These are phyloP conservation scores for Stegodyphus dumicola DNA, from an alignment of 1,140 invertebrate species.

Conservation along the genomic window DNA sequence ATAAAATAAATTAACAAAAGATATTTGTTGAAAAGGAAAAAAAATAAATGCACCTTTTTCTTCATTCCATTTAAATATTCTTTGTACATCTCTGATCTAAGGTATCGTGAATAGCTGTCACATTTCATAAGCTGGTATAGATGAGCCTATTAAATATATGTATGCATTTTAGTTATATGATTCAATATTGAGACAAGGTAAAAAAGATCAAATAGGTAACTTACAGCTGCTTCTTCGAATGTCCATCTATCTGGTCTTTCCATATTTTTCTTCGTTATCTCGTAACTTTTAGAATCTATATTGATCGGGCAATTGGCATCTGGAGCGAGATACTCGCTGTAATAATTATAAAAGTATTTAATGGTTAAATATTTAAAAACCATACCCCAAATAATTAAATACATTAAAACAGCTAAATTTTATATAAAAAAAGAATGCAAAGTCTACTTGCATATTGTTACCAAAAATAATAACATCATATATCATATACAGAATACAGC, in stretches of 20 bases:
- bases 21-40: neutral
- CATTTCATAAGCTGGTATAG: slow-evolving; percentile 99
- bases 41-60: slow-evolving; percentile 85
- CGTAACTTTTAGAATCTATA: slow-evolving; percentile 90
- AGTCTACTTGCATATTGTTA: too few species aligned
- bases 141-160: slow-evolving; percentile 80
- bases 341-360: too few species aligned
- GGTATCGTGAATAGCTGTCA: slow-evolving; percentile 96
- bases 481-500: too few species aligned
- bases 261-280: slow-evolving; percentile 82
- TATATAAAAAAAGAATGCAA: too few species aligned
- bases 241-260: slow-evolving; percentile 86
- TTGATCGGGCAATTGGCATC: slow-evolving; percentile 97
- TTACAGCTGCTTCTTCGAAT: slow-evolving; percentile 96
- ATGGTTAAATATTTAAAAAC: too few species aligned
- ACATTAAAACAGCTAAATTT: too few species aligned
- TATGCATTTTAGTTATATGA: neutral
- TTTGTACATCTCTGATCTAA: slow-evolving; percentile 99
- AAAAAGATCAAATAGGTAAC: slow-evolving; percentile 57
- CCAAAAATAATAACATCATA: too few species aligned
- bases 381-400: too few species aligned
- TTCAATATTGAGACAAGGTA: neutral
- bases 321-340: slow-evolving; percentile 74
- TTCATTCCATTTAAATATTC: slow-evolving; percentile 95
- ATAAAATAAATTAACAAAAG: too few species aligned